phyloP scores from a whole-genome alignment of 2,797 vertebrate species.

The Hapalemur alaotrensis region DNA sequence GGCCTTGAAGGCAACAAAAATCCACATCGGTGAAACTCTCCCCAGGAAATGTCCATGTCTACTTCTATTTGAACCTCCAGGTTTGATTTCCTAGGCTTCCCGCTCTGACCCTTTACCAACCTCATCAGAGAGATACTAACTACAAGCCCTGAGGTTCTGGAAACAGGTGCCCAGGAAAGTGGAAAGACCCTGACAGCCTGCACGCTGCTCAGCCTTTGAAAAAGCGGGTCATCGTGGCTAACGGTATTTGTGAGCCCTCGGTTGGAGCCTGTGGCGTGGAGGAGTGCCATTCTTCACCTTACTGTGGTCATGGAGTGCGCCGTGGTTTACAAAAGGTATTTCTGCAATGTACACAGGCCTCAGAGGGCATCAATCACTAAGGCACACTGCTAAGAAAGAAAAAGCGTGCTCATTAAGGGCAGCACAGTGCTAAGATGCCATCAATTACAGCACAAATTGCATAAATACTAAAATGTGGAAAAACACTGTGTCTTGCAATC shows the following conservation, averaged over 20 bases:
- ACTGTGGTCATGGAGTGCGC: neutral
- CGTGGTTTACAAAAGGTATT: neutral
- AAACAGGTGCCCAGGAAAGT: neutral
- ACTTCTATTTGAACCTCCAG: neutral
- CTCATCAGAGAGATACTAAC: neutral
- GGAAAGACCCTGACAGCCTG: neutral
- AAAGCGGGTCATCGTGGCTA: neutral
- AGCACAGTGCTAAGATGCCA: neutral
- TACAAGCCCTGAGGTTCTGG: neutral
- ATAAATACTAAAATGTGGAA: neutral
- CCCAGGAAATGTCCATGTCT: neutral
- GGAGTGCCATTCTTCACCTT: neutral
- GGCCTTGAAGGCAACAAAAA: neutral
- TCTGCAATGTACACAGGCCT: neutral
- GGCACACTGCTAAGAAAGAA: neutral
- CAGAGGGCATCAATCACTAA: neutral
- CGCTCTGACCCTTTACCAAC: neutral
- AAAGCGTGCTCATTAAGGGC: neutral
- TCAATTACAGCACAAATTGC: neutral
- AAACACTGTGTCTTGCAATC: neutral
- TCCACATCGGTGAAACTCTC: neutral
- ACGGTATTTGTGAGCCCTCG: rapidly evolving
- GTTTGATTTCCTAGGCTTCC: neutral
- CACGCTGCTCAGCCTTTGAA: neutral
- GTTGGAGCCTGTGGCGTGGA: neutral